A percentile compares a stretch with the other conserved stretches of the same genome.
Conservation (phyloP, 53 echinoderm and acorn worm genomes). For the Temnopleurus reevesii region DNA sequence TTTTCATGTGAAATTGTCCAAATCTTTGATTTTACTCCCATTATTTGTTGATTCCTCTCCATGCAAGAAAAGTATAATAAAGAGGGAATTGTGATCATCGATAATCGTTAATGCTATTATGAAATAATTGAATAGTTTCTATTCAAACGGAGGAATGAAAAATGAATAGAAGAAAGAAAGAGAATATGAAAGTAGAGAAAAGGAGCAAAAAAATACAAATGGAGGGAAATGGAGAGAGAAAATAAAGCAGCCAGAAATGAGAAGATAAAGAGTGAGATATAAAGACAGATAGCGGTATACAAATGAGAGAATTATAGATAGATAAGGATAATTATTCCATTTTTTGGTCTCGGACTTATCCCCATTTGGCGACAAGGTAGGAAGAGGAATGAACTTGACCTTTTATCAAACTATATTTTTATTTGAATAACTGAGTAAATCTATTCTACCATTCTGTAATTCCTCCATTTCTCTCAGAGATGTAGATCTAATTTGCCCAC, state of each 20-base stretch:
- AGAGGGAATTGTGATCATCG: no score
- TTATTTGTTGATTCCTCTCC: neutral
- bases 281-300: neutral
- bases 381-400: neutral
- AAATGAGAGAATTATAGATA: neutral
- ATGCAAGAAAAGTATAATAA: neutral
- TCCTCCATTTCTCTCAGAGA: no score
- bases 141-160: no score
- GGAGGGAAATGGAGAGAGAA: neutral
- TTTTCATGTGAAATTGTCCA: constrained; percentile 33
- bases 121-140: no score
- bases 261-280: neutral
- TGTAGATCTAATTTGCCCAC: neutral
- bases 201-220: neutral
- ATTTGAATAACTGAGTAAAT: no score
- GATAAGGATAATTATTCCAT: neutral
- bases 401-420: neutral
- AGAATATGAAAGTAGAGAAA: neutral
- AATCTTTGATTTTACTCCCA: constrained; percentile 17
- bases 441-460: no score
- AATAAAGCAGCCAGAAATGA: neutral
- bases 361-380: neutral
- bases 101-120: no score
- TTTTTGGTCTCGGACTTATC: neutral
- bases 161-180: neutral